Evolutionary conservation across 2,113 vertebrate genomes (phyloP).

Genomic region (Catharus minimus): DNA sequence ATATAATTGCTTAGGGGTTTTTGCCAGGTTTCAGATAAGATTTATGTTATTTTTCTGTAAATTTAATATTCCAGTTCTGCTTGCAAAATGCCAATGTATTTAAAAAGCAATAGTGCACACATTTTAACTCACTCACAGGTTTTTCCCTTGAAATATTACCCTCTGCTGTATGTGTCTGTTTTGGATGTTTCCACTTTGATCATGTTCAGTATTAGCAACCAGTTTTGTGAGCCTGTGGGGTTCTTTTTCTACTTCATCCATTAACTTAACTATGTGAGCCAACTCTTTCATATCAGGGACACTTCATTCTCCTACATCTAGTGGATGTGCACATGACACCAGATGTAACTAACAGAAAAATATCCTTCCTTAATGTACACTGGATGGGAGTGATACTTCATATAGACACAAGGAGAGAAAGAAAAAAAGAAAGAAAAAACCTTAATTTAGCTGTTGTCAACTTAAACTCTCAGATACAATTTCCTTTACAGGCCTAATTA

Average conservation of each 20-base stretch:
- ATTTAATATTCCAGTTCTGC: not conserved
- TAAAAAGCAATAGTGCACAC: not conserved
- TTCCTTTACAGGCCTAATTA: not conserved
- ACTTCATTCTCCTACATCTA: not conserved
- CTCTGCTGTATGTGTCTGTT: not conserved
- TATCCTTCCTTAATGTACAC: not conserved
- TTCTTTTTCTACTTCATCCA: not conserved
- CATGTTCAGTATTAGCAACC: not conserved
- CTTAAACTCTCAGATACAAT: not conserved
- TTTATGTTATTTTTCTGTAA: not conserved
- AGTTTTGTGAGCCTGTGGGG: not conserved
- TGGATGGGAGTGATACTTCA: not conserved
- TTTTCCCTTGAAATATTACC: not conserved
- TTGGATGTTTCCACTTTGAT: not conserved
- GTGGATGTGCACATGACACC: rapidly evolving
- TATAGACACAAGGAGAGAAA: not conserved
- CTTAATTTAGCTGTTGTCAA: not conserved
- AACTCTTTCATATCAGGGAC: not conserved
- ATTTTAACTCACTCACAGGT: not conserved
- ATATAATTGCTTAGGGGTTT: not conserved
- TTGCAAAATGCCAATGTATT: not conserved
- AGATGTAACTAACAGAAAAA: not conserved
- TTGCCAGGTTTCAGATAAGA: not conserved
- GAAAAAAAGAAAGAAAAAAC: rapidly evolving
- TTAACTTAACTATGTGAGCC: not conserved